Evolutionary conservation across 2,113 vertebrate species (phyloP).

Genomic region (Mormyrus lacerda): DNA sequence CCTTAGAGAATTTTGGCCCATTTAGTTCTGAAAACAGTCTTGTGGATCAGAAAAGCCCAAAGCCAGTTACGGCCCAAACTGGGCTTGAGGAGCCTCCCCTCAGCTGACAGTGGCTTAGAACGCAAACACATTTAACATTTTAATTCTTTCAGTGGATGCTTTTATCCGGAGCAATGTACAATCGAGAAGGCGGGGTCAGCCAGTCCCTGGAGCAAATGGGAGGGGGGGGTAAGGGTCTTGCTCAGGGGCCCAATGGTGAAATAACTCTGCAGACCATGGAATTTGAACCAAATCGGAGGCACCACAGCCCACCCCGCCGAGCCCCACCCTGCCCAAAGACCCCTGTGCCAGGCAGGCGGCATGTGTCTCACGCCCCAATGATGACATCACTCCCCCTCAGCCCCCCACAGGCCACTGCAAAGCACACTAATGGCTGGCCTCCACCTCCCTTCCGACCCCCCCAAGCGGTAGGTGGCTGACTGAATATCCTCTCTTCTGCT

Average conservation of each 20-base stretch:
- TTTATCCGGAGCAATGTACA: background rate
- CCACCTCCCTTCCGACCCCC: constrained; percentile 21
- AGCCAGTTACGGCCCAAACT: background rate
- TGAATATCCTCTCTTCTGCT: background rate
- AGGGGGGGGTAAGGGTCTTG: background rate
- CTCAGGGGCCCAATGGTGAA: background rate
- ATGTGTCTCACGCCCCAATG: background rate
- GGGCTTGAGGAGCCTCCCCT: background rate
- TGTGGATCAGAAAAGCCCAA: background rate
- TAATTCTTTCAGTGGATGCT: background rate
- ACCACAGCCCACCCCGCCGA: background rate
- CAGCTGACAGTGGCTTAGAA: background rate
- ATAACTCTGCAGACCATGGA: background rate
- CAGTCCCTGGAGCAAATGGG: background rate
- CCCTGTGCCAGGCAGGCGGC: background rate
- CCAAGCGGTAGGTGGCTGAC: background rate
- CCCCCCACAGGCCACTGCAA: constrained; percentile 12
- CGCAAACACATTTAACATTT: background rate
- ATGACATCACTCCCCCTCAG: background rate
- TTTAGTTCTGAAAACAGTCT: background rate
- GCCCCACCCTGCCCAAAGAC: background rate
- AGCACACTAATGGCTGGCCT: constrained; percentile 30
- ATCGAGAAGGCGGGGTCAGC: background rate
- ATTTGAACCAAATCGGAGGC: background rate
- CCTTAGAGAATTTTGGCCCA: background rate